Conservation (phyloP, 2,888 invertebrate genomes). For the Lithosia quadra region DNA sequence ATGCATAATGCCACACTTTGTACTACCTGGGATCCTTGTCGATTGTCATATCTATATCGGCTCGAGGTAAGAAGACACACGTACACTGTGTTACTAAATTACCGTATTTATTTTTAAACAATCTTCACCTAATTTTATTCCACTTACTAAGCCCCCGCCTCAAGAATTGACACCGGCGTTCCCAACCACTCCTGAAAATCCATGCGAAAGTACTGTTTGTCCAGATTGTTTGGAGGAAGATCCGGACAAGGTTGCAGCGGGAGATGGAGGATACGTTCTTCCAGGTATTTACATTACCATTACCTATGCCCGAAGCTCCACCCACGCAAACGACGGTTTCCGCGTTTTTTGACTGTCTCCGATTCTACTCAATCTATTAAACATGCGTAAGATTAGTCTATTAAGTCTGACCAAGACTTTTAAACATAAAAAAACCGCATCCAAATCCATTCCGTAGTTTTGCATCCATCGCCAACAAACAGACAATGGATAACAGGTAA, state of each 20-base stretch:
- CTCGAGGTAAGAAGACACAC: constrained; percentile 69
- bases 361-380: too few species aligned
- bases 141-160: constrained; percentile 69
- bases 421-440: too few species aligned
- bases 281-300: constrained; percentile 52
- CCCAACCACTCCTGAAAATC: constrained; percentile 74
- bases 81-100: constrained; percentile 1
- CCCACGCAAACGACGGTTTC: too few species aligned
- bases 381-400: too few species aligned
- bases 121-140: constrained; percentile 20
- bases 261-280: constrained; percentile 57
- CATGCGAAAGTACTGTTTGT: constrained; percentile 79
- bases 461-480: too few species aligned
- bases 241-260: constrained; percentile 41
- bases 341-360: too few species aligned
- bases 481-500: not conserved
- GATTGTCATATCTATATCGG: constrained; percentile 77
- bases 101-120: not conserved
- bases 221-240: constrained; percentile 75
- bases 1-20: constrained; percentile 81
- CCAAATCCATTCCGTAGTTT: too few species aligned
- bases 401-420: too few species aligned
- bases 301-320: too few species aligned
- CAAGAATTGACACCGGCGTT: constrained; percentile 73
- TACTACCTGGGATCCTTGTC: constrained; percentile 80